Percentiles rank a stretch among this genome's conserved stretches.
Evolutionary conservation across 2,888 invertebrate genomes (phyloP).

Genomic region (Operophtera brumata): DNA sequence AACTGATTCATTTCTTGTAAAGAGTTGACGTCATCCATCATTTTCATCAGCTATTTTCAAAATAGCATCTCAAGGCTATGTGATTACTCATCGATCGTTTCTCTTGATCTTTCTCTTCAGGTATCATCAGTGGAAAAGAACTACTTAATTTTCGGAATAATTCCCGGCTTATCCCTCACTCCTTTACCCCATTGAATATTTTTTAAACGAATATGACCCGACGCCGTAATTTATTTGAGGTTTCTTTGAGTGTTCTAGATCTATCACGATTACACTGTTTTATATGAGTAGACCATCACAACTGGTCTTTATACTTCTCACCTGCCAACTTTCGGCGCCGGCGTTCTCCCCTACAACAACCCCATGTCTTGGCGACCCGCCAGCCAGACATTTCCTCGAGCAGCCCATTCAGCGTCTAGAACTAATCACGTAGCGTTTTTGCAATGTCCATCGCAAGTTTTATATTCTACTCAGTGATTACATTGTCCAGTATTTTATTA

Average conservation of each 20-base stretch:
- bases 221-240: too few relatives aligned
- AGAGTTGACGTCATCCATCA: constrained; percentile 33
- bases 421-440: constrained; percentile 17
- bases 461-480: not conserved
- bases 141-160: too few relatives aligned
- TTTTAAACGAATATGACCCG: too few relatives aligned
- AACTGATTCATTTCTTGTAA: constrained; percentile 18
- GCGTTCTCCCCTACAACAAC: constrained; percentile 40
- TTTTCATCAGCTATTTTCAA: constrained; percentile 36
- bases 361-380: constrained; percentile 44
- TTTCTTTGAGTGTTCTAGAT: too few relatives aligned
- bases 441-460: constrained; percentile 8
- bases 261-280: too few relatives aligned
- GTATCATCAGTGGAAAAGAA: not conserved
- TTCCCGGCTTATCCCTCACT: too few relatives aligned
- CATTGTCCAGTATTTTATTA: not conserved
- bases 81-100: constrained; percentile 33
- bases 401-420: constrained; percentile 39
- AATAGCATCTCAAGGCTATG: constrained; percentile 34
- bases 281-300: constrained; percentile 6
- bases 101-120: constrained; percentile 10
- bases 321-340: constrained; percentile 41
- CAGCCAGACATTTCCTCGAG: constrained; percentile 43
- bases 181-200: too few relatives aligned
- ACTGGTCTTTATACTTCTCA: constrained; percentile 26